Base-by-base conservation (phyloP, 2,113 vertebrate species). In the Thryonomys swinderianus region DNA sequence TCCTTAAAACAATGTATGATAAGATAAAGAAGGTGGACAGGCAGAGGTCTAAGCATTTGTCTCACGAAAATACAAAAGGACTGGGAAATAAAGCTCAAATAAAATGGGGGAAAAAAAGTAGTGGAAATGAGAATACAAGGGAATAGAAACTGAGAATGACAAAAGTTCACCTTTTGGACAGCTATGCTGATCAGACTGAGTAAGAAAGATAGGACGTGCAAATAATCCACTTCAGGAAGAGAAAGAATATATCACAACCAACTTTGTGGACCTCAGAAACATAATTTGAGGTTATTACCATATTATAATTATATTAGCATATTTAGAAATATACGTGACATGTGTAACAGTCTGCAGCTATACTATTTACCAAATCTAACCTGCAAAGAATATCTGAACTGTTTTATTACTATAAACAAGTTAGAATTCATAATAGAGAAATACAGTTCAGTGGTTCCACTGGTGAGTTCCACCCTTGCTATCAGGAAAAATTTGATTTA, bases 111-210 rank as follows among this genome's bases (percentile, higher is more conserved):
- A 55, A 71, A 61, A 13, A 71, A 57, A 42, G n/a, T 2, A 37
- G 62, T 13, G 10, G 42, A 37, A 62, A 25, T 2, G 32, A 85
- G 32, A 42, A 37, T 21, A 17, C 16, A 18, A 37, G 30, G 23
- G 40, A 85, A 14, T 34, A 64, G 14, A 45, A 61, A 88, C 14
- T 9, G 5, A 1, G 2, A 8, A 7, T 14, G 51, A 10, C 25
- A 1, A 1, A 69, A 45, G 51, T 1, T 0, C 0, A 6, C 30
- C 40, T 79, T 62, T 20, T 34, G 17, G 57, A 53, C 12, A 0
- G 21, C 27, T 0, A 1, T 45, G 21, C 37, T 11, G 42, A n/a
- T 30, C 1, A 4, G 32, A 25, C 13, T 4, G 3, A 69, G 53
- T 7, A 30, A 23, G 13, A 21, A 16, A 23, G 55, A 32, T 0